phyloP scores from a whole-genome alignment of 2,797 vertebrate species.

The Sebastes cheni region DNA sequence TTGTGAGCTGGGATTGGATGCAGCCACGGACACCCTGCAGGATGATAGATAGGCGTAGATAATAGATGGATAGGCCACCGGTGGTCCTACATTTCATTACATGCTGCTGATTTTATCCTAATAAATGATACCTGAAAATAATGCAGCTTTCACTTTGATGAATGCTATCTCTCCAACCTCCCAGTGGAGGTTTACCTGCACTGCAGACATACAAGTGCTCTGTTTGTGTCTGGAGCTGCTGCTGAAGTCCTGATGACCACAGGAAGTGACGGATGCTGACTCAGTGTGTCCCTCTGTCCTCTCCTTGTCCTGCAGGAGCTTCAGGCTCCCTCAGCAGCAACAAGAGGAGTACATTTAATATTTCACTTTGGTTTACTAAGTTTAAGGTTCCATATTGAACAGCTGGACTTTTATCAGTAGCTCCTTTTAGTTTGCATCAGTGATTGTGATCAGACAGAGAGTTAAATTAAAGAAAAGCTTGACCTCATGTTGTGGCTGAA shows the following conservation, averaged over 20 bases:
- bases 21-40: not conserved
- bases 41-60: not conserved
- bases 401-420: not conserved
- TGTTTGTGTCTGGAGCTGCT: constrained; percentile 35
- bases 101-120: not conserved
- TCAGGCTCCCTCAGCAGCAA: not conserved
- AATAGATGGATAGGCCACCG: not conserved
- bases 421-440: too few species aligned
- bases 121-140: constrained; percentile 11
- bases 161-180: not conserved
- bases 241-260: constrained; percentile 23
- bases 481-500: not conserved
- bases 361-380: not conserved
- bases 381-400: not conserved
- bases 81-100: not conserved
- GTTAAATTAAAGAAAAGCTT: not conserved
- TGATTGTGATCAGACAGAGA: not conserved
- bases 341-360: not conserved
- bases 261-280: constrained; percentile 35
- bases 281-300: constrained; percentile 8
- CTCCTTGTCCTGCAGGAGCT: not conserved
- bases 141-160: not conserved
- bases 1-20: not conserved
- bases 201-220: constrained; percentile 27
- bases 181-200: constrained; percentile 17